Percentiles rank a stretch among this genome's conserved stretches.
phyloP scores from a whole-genome alignment of 2,888 invertebrate genomes.

The Leucoma salicis region DNA sequence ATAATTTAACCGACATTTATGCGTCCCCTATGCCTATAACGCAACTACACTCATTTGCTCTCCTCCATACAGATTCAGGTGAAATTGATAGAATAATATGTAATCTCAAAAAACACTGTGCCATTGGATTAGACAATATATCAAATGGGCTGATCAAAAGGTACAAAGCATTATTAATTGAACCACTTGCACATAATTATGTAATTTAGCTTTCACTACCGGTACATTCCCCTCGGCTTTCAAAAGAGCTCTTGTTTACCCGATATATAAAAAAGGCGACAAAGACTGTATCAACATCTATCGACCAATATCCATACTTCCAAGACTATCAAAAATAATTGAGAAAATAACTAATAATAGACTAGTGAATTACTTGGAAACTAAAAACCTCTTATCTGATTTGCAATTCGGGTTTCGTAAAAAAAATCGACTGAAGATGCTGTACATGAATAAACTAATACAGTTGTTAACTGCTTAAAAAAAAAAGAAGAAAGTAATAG shows the following conservation, averaged over 20 bases:
- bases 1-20: not conserved
- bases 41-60: not conserved
- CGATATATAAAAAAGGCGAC: not conserved
- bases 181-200: not conserved
- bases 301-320: not conserved
- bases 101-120: not conserved
- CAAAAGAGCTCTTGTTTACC: not conserved
- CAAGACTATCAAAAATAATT: not conserved
- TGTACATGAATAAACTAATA: not conserved
- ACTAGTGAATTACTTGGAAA: not conserved
- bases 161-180: not conserved
- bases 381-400: not conserved
- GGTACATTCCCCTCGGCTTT: not conserved
- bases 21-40: not conserved
- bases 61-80: not conserved
- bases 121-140: not conserved
- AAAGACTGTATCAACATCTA: constrained; percentile 11
- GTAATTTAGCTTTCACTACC: not conserved
- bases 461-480: not conserved
- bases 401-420: not conserved
- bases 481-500: not conserved
- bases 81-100: not conserved
- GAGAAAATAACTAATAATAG: not conserved
- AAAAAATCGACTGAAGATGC: not conserved
- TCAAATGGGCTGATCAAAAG: not conserved